Evolutionary conservation across 2,888 invertebrate species (phyloP), one percentile per base, ranked within the genome.

Genomic region (Lithosia quadra): DNA sequence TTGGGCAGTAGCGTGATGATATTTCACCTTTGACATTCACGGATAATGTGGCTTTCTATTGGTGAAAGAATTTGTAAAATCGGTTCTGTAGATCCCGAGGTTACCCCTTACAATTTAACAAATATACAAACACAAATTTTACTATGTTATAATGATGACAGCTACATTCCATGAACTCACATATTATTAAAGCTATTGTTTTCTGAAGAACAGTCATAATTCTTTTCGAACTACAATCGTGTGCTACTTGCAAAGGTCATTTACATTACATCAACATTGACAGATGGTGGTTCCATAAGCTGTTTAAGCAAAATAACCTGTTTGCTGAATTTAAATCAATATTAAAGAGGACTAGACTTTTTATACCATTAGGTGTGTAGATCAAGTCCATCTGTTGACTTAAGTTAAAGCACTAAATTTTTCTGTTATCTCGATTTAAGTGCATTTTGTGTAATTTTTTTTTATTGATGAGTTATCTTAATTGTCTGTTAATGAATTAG

Each of bases 121-220:
- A n/a, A n/a, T n/a, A n/a, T n/a, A n/a, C n/a, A n/a, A n/a, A n/a
- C n/a, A n/a, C n/a, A n/a, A n/a, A n/a, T n/a, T n/a, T n/a, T n/a
- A n/a, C n/a, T n/a, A n/a, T n/a, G n/a, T n/a, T n/a, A n/a, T n/a
- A n/a, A n/a, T n/a, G n/a, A n/a, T n/a, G n/a, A n/a, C n/a, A n/a
- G 43, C 18, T 18, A 49, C n/a, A n/a, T 49, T n/a, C n/a, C 49
- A n/a, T n/a, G 49, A 49, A 49, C n/a, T 49, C 49, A 49, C 18
- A 49, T n/a, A 60, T 36, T 60, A 60, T 24, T 18, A 60, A 39
- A 9, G 15, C 24, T 39, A 60, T 60, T 60, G 60, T 60, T 39
- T 60, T 22, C 22, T 36, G 60, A 36, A 15, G 36, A 36, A 60
- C 34, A 15, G 0, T 60, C 60, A 24, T 60, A 11, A 24, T 60